A percentile compares a stretch with the other conserved stretches of the same genome.
phyloP scores from a whole-genome alignment of 2,797 vertebrate genomes.

The Coregonus ussuriensis region DNA sequence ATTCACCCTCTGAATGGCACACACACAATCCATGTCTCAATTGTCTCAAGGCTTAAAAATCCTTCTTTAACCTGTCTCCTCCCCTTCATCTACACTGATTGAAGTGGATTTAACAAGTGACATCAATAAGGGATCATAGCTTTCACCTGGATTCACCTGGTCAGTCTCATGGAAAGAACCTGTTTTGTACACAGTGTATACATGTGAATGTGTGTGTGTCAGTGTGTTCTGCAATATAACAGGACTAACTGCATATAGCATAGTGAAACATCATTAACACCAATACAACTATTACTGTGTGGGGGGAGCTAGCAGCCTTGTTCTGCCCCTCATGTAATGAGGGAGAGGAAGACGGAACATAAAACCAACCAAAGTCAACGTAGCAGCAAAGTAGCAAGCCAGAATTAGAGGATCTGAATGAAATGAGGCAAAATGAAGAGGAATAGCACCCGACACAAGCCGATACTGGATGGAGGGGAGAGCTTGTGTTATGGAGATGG shows the following conservation, averaged over 20 bases:
- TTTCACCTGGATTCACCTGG: no score
- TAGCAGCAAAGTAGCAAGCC: neutral
- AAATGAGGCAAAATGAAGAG: neutral
- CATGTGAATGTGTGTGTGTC: constrained; percentile 29
- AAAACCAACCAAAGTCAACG: neutral
- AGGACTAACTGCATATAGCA: neutral
- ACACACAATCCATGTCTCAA: no score
- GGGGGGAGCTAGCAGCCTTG: neutral
- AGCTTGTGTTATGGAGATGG: no score
- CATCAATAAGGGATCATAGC: no score
- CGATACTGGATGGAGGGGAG: neutral
- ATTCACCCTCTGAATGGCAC: no score
- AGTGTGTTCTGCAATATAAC: constrained; percentile 12
- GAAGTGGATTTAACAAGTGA: no score
- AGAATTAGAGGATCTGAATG: no score
- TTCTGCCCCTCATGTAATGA: no score
- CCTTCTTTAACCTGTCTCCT: no score
- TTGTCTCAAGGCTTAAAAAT: no score
- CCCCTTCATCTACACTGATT: no score
- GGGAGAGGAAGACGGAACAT: neutral
- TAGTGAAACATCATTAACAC: neutral
- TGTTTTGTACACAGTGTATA: constrained; percentile 23
- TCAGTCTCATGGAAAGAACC: no score
- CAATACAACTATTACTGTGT: neutral
- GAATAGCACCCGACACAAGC: neutral